These are phyloP conservation scores for Philopotamus ludificatus DNA, from an alignment of 1,140 invertebrate species.

Conservation along the genomic window DNA sequence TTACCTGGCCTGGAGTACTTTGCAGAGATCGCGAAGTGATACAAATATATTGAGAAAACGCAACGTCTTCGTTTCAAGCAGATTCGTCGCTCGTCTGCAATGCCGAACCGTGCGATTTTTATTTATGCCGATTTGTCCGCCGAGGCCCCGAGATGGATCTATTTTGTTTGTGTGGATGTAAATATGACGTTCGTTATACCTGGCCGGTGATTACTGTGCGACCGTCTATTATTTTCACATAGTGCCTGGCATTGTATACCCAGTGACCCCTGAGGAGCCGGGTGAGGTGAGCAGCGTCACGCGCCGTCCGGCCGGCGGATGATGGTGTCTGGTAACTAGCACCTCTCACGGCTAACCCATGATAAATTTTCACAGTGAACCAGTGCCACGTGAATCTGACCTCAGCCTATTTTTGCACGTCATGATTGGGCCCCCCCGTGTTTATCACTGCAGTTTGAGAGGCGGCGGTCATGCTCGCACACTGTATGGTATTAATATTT, in stretches of 20 bases:
- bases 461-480: too few relatives aligned
- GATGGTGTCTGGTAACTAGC: slow-evolving; percentile 25
- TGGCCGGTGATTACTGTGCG: slow-evolving; percentile 17
- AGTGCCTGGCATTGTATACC: slow-evolving; percentile 28
- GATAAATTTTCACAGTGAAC: slow-evolving; percentile 10
- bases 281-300: slow-evolving; percentile 31
- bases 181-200: neutral
- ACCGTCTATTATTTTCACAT: slow-evolving; percentile 33
- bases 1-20: too few relatives aligned
- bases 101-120: neutral
- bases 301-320: slow-evolving; percentile 24
- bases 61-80: neutral
- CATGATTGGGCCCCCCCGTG: too few relatives aligned
- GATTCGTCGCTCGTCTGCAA: neutral
- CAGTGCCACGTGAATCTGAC: neutral
- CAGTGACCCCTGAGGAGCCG: slow-evolving; percentile 24
- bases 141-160: neutral
- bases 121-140: neutral
- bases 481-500: too few relatives aligned
- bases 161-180: neutral
- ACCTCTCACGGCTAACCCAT: slow-evolving; percentile 27
- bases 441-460: too few relatives aligned
- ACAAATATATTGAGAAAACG: neutral
- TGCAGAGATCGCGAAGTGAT: neutral
- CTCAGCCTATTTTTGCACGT: too few relatives aligned